Percentiles rank a stretch among this genome's conserved stretches.
These are phyloP conservation scores for Tamandua tetradactyla DNA, from an alignment of 2,797 vertebrate species.

Conservation along the genomic window DNA sequence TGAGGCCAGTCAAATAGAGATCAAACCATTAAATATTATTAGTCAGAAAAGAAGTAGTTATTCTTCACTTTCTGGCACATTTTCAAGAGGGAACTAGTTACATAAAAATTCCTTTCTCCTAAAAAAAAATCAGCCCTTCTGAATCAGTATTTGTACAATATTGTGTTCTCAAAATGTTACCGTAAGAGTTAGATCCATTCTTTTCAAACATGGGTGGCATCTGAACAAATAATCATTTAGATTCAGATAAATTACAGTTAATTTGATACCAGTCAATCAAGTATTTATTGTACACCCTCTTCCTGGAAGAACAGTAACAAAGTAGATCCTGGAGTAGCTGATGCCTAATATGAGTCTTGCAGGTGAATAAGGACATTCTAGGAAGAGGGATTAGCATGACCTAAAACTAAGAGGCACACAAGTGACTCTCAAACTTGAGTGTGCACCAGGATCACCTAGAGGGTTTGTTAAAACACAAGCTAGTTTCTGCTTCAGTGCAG, in stretches of 20 bases:
- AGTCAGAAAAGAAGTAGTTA: neutral
- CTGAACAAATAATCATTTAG: conserved; percentile 37
- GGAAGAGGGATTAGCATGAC: neutral
- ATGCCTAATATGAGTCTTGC: neutral
- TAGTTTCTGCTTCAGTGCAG: conserved; percentile 3
- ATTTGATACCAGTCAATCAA: neutral
- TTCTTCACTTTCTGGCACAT: neutral
- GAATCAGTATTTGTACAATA: conserved; percentile 41
- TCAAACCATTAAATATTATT: conserved; percentile 25
- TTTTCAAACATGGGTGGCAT: neutral
- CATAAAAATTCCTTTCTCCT: neutral
- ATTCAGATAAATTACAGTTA: neutral
- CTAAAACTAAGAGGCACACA: neutral
- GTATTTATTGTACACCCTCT: neutral
- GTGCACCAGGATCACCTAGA: neutral
- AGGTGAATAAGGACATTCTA: neutral
- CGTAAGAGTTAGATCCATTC: neutral
- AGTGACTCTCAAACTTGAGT: neutral
- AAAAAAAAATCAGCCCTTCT: conserved; percentile 22
- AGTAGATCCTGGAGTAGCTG: neutral
- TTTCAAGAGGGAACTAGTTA: conserved; percentile 50
- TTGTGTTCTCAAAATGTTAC: neutral
- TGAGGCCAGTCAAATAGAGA: conserved; percentile 9
- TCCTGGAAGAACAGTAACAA: conserved; percentile 11
- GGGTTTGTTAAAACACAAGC: neutral